These are phyloP conservation scores for Cordylochernes scorpioides DNA, from an alignment of 2,888 invertebrate species.

Conservation along the genomic window DNA sequence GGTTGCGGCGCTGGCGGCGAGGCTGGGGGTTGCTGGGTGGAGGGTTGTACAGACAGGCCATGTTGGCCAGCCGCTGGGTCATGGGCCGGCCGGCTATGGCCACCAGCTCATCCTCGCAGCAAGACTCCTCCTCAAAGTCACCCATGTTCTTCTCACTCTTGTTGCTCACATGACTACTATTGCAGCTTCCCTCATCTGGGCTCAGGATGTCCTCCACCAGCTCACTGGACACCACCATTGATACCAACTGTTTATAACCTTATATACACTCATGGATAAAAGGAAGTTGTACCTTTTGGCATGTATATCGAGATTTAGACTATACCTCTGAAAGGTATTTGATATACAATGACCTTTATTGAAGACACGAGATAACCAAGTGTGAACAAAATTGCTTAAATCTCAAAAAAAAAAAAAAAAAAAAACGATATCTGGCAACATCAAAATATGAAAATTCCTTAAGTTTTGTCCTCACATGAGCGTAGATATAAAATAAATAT, in stretches of 20 bases:
- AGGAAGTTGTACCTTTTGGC: constrained; percentile 7
- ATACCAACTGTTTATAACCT: neutral
- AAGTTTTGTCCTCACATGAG: no score
- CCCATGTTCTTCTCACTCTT: constrained; percentile 84
- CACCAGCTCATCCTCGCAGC: constrained; percentile 44
- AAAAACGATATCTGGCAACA: no score
- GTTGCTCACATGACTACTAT: constrained; percentile 63
- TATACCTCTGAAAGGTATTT: no score
- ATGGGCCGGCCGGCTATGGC: constrained; percentile 19
- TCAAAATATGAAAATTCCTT: no score
- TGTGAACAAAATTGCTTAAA: no score
- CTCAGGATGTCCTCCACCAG: constrained; percentile 34
- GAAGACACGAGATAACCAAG: no score
- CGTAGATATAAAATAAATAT: no score
- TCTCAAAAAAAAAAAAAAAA: no score
- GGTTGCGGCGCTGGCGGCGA: constrained; percentile 10
- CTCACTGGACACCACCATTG: constrained; percentile 24
- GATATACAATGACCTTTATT: no score
- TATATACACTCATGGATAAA: neutral
- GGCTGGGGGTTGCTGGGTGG: constrained; percentile 6
- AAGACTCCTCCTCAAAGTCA: constrained; percentile 69
- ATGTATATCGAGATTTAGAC: no score
- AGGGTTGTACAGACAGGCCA: constrained; percentile 20
- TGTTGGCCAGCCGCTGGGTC: constrained; percentile 20
- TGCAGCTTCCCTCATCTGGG: constrained; percentile 40